These are phyloP conservation scores for Euborellia annulipes DNA, from an alignment of 1,140 invertebrate species.

Conservation along the genomic window DNA sequence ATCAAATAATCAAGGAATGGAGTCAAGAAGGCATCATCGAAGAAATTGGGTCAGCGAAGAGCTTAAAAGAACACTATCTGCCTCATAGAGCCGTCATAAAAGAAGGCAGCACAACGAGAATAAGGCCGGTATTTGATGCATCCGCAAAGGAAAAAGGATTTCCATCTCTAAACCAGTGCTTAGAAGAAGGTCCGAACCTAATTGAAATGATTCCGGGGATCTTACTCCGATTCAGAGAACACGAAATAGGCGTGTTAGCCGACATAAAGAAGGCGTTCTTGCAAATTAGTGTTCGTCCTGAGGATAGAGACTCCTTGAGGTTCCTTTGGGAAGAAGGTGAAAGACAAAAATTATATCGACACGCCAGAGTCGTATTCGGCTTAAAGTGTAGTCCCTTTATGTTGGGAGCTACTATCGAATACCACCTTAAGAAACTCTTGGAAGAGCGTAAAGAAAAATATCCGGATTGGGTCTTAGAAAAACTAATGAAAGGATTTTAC, in stretches of 20 bases:
- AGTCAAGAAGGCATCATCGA: slow-evolving; percentile 19
- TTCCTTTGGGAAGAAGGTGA: slow-evolving; percentile 22
- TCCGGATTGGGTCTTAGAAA: no score
- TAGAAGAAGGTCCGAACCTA: slow-evolving; percentile 25
- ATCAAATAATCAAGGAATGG: slow-evolving; percentile 20
- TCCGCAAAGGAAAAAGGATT: slow-evolving; percentile 14
- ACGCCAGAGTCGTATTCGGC: slow-evolving; percentile 18
- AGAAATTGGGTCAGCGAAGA: slow-evolving; percentile 14
- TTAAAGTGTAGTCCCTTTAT: slow-evolving; percentile 12
- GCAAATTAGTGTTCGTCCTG: slow-evolving; percentile 18
- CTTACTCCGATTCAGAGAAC: slow-evolving; percentile 23
- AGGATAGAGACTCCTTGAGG: slow-evolving; percentile 20
- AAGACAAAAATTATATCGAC: slow-evolving; percentile 13
- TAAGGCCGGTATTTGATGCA: slow-evolving; percentile 15
- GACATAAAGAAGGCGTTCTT: slow-evolving; percentile 29
- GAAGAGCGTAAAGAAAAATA: slow-evolving; percentile 4
- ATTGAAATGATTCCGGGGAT: slow-evolving; percentile 25
- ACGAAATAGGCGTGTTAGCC: slow-evolving; percentile 21
- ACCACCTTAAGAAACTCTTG: slow-evolving; percentile 4
- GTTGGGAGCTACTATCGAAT: slow-evolving; percentile 7
- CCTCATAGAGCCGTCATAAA: slow-evolving; percentile 23
- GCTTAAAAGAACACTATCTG: slow-evolving; percentile 18
- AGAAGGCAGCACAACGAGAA: slow-evolving; percentile 16
- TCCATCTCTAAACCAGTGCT: slow-evolving; percentile 25
- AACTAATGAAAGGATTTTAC: slow-evolving; percentile 14